Conservation (phyloP, 2,113 vertebrate species). For the Pristiophorus japonicus region DNA sequence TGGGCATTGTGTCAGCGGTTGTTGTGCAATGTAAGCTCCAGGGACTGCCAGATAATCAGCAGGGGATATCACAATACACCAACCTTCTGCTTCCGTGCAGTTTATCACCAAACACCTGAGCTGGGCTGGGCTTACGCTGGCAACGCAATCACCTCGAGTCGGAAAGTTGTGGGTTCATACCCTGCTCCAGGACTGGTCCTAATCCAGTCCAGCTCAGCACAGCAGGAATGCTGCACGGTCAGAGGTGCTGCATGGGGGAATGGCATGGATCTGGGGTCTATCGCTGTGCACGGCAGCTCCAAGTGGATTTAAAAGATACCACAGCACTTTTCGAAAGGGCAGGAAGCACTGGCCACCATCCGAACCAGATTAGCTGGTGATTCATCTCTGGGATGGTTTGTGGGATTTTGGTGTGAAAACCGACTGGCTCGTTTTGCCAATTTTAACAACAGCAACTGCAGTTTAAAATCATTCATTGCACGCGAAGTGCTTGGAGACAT, state of each 20-base stretch:
- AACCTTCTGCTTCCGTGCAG: background rate
- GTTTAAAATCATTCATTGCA: background rate
- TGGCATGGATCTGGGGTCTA: background rate
- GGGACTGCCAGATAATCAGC: background rate
- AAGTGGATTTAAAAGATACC: background rate
- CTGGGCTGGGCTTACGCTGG: too few species aligned
- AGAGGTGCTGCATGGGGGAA: background rate
- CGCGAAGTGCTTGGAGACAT: background rate
- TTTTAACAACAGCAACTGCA: background rate
- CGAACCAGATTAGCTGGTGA: background rate
- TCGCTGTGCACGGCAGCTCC: too few species aligned
- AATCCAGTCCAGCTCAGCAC: background rate
- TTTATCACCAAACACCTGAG: constrained; percentile 1
- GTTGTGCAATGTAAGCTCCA: background rate
- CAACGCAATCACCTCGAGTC: background rate
- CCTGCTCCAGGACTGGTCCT: background rate
- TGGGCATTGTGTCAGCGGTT: background rate
- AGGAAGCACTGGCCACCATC: background rate
- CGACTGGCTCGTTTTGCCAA: background rate
- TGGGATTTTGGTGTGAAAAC: background rate
- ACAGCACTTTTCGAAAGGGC: background rate
- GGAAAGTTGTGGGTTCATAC: background rate
- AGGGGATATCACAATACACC: background rate
- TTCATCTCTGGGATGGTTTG: background rate
- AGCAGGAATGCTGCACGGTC: background rate